Conservation (phyloP, 2,888 invertebrate genomes). For the Spodoptera littoralis region DNA sequence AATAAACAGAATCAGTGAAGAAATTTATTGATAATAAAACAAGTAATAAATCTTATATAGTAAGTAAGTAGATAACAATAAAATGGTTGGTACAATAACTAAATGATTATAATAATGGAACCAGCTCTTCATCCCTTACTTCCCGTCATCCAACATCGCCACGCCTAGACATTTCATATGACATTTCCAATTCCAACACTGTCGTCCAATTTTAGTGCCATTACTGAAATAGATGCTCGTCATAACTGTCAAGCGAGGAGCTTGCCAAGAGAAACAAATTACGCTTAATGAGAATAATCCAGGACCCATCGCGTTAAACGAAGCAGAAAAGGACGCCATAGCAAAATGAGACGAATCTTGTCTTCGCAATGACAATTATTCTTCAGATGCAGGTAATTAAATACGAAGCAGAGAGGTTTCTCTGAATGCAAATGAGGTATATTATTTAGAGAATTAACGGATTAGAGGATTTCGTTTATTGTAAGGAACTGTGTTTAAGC, state of each 20-base stretch:
- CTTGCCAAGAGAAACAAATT: conserved; percentile 65
- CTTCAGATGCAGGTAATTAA: conserved; percentile 61
- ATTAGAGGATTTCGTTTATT: conserved; percentile 24
- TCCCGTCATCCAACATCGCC: conserved; percentile 1
- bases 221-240: conserved; percentile 51
- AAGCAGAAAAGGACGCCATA: conserved; percentile 64
- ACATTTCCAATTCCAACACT: conserved; percentile 19
- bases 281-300: conserved; percentile 69
- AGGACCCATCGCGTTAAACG: conserved; percentile 64
- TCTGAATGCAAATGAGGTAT: conserved; percentile 36
- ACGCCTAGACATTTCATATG: conserved; percentile 18
- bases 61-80: neutral
- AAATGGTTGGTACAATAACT: neutral
- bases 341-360: conserved; percentile 62
- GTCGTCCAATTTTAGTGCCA: conserved; percentile 35
- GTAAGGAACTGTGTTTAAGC: conserved; percentile 18
- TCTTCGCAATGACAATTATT: conserved; percentile 60
- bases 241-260: conserved; percentile 58
- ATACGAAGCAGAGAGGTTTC: conserved; percentile 38
- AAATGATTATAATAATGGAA: neutral
- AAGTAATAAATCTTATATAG: neutral
- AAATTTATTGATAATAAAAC: no score
- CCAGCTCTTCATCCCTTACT: neutral
- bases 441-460: conserved; percentile 29
- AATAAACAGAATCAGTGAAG: neutral